phyloP scores from a whole-genome alignment of 2,888 invertebrate genomes.

The Holacanthella duospinosa region DNA sequence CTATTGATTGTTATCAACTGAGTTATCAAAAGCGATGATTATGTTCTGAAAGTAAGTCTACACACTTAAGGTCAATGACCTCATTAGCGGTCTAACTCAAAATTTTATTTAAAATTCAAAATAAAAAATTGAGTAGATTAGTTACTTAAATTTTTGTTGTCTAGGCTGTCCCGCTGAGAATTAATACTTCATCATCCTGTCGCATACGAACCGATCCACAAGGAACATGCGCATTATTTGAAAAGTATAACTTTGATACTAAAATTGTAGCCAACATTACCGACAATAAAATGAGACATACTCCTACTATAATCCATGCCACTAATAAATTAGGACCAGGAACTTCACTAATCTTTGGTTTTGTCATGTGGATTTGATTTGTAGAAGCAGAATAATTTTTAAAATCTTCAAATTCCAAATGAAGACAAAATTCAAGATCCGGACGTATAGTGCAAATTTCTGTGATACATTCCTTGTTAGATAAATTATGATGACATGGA shows the following conservation, averaged over 20 bases:
- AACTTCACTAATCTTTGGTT: neutral
- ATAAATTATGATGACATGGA: neutral
- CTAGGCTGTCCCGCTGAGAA: neutral
- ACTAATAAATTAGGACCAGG: neutral
- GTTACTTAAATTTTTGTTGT: no score
- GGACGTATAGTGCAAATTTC: neutral
- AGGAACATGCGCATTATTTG: neutral
- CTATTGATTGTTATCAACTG: no score
- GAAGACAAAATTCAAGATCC: neutral
- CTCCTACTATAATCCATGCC: neutral
- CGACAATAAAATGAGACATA: neutral
- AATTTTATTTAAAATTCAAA: no score
- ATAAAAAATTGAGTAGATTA: no score
- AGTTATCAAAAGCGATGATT: no score
- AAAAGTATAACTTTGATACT: neutral
- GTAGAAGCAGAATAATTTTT: no score
- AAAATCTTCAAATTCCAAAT: neutral
- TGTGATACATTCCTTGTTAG: neutral
- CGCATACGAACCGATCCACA: neutral
- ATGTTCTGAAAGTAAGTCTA: no score
- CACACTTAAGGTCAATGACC: no score
- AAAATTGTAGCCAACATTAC: neutral
- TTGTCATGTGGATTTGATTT: no score
- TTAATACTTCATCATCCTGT: neutral
- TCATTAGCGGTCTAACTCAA: no score